phyloP scores from a whole-genome alignment of 2,888 invertebrate species.

The Andrena hattorfiana region DNA sequence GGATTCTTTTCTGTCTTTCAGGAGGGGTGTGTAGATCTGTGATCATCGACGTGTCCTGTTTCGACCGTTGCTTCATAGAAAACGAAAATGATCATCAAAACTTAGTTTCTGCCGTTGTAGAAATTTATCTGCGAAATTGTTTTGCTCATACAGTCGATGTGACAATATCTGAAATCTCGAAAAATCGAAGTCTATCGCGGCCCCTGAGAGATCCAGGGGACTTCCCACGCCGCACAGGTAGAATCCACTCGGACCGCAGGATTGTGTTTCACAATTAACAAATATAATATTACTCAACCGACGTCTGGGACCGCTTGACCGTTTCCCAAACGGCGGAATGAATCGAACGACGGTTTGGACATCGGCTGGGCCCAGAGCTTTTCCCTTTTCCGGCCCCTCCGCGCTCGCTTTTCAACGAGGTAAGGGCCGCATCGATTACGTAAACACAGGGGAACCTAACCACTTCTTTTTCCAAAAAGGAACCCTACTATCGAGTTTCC shows the following conservation, averaged over 20 bases:
- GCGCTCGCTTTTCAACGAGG: constrained; percentile 44
- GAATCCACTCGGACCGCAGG: constrained; percentile 62
- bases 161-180: constrained; percentile 28
- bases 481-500: constrained; percentile 54
- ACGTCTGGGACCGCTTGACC: constrained; percentile 75
- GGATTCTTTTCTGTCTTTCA: neutral
- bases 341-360: constrained; percentile 38
- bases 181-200: constrained; percentile 14
- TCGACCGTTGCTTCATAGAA: too few species aligned
- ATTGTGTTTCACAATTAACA: constrained; percentile 84
- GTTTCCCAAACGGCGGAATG: constrained; percentile 53
- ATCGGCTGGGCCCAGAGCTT: constrained; percentile 34
- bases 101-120: neutral
- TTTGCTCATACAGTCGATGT: constrained; percentile 5
- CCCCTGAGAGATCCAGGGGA: constrained; percentile 4
- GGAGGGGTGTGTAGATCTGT: neutral
- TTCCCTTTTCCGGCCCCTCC: constrained; percentile 47
- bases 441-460: constrained; percentile 66
- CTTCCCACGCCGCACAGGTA: constrained; percentile 78
- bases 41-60: neutral
- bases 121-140: constrained; percentile 24
- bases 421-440: constrained; percentile 69
- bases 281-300: constrained; percentile 83
- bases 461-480: constrained; percentile 23
- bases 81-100: too few species aligned